phyloP scores from a whole-genome alignment of 2,113 vertebrate genomes.

The Henicopernis longicauda region DNA sequence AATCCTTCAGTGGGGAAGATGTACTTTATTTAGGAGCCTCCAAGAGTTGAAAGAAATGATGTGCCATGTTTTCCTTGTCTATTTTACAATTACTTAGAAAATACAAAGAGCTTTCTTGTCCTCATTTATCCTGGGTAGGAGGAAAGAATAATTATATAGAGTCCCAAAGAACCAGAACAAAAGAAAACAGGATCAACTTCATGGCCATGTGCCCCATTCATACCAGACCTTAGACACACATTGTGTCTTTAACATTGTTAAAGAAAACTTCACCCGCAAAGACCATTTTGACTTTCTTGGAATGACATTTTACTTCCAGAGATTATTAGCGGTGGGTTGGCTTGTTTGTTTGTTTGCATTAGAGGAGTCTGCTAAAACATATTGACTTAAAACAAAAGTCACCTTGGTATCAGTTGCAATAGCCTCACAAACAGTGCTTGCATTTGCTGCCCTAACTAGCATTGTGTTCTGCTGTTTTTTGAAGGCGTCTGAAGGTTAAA shows the following conservation, averaged over 20 bases:
- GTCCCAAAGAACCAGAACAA: background rate
- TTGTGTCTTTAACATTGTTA: background rate
- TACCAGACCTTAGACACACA: background rate
- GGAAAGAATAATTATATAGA: background rate
- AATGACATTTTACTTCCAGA: slow-evolving; percentile 5
- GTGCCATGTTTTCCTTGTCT: background rate
- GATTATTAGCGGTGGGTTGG: background rate
- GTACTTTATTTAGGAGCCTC: background rate
- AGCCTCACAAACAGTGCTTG: background rate
- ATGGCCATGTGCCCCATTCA: background rate
- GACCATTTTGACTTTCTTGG: background rate
- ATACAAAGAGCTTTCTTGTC: background rate
- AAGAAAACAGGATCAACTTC: background rate
- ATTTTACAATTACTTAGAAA: background rate
- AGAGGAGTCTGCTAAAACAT: slow-evolving; percentile 10
- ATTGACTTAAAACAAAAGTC: slow-evolving; percentile 40
- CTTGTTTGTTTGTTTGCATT: slow-evolving; percentile 48
- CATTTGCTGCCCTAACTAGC: background rate
- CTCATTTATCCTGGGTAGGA: background rate
- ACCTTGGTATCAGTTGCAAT: background rate
- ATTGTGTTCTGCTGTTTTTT: background rate
- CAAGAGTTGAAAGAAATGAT: background rate
- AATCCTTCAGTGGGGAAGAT: background rate
- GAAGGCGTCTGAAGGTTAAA: background rate
- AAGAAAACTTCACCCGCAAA: background rate